phyloP scores from a whole-genome alignment of 2,797 vertebrate species.

The Vireo griseus region DNA sequence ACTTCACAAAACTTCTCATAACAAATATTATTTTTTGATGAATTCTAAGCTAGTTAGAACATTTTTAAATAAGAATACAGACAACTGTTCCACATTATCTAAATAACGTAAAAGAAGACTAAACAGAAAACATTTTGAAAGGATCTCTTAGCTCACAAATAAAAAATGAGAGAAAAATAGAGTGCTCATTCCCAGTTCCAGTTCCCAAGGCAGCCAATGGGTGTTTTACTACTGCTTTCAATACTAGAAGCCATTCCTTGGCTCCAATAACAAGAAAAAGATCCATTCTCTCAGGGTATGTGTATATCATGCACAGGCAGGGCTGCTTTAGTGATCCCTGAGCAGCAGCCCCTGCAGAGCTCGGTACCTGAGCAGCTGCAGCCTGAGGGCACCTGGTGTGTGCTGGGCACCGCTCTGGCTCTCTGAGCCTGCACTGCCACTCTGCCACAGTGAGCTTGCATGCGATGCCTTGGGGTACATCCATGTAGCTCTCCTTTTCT shows the following conservation, averaged over 20 bases:
- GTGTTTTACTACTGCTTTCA: conserved; percentile 33
- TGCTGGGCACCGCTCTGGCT: fast-evolving
- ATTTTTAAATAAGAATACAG: not conserved
- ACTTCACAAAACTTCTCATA: not conserved
- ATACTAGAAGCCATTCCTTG: conserved; percentile 18
- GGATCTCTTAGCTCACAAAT: conserved; percentile 21
- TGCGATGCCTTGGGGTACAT: not conserved
- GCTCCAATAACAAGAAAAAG: not conserved
- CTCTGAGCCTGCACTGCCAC: fast-evolving
- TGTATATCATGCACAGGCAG: not conserved
- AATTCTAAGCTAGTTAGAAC: not conserved
- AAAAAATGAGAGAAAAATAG: conserved; percentile 18
- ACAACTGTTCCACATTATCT: conserved; percentile 27
- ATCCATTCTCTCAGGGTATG: not conserved
- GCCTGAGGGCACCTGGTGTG: fast-evolving
- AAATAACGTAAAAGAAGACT: conserved; percentile 21
- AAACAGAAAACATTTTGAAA: conserved; percentile 45
- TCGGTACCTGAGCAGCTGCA: fast-evolving
- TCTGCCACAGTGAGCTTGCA: not conserved
- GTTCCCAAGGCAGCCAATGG: conserved; percentile 24
- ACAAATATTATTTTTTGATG: not conserved
- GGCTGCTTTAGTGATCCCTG: not conserved
- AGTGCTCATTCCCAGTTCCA: not conserved
- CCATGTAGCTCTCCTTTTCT: not conserved
- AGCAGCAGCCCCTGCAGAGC: not conserved